phyloP scores from a whole-genome alignment of 2,113 vertebrate species.

The Todiramphus saurophagus region DNA sequence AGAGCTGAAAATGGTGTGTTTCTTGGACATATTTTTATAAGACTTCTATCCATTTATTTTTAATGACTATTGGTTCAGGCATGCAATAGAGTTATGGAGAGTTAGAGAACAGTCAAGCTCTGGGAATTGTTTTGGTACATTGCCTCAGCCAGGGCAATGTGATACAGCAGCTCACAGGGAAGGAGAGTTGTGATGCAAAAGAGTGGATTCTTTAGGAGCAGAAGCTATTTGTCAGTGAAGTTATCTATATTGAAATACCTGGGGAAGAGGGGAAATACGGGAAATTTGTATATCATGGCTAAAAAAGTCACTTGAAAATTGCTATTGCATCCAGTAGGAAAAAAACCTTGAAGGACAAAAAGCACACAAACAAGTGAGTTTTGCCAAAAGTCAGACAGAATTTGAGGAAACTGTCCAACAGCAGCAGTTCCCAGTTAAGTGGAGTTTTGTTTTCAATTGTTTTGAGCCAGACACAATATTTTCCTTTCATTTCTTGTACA shows the following conservation, averaged over 20 bases:
- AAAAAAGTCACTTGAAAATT: neutral
- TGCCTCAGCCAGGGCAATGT: neutral
- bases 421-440: neutral
- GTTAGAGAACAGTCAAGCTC: neutral
- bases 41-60: neutral
- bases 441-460: neutral
- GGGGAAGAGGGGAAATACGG: neutral
- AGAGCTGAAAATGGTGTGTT: neutral
- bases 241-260: neutral
- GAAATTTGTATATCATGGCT: neutral
- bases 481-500: neutral
- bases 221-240: neutral
- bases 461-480: neutral
- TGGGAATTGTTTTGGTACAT: neutral
- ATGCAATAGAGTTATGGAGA: neutral
- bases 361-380: neutral
- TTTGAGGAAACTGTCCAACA: neutral
- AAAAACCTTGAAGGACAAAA: neutral
- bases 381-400: neutral
- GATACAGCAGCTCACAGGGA: neutral
- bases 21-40: neutral
- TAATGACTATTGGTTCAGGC: neutral
- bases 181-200: neutral
- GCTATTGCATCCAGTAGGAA: neutral
- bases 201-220: neutral